These are phyloP conservation scores for Danaus chrysippus DNA, from an alignment of 2,888 invertebrate species.

Conservation along the genomic window DNA sequence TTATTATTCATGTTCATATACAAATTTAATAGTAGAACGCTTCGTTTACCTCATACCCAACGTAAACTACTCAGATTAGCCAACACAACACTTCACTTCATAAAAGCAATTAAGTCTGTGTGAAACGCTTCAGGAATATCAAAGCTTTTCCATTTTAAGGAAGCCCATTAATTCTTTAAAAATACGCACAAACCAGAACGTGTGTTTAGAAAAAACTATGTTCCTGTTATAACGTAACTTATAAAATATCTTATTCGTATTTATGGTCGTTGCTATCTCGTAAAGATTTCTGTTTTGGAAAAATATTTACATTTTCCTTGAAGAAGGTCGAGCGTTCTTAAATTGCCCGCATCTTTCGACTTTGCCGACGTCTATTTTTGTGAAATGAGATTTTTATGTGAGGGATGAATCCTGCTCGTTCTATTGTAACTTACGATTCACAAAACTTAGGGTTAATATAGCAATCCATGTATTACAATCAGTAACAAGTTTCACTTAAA, in stretches of 20 bases:
- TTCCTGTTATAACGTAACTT: neutral
- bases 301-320: conserved; percentile 10
- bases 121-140: no score
- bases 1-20: no score
- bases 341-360: conserved; percentile 19
- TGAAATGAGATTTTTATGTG: conserved; percentile 37
- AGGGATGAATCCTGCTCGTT: conserved; percentile 30
- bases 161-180: no score
- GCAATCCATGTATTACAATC: conserved; percentile 5
- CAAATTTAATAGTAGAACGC: no score
- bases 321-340: conserved; percentile 8
- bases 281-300: conserved; percentile 6
- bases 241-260: neutral
- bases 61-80: no score
- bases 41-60: no score
- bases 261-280: neutral
- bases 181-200: neutral
- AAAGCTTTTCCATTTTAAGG: no score
- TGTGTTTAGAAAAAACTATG: neutral
- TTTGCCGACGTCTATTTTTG: conserved; percentile 25
- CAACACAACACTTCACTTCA: no score
- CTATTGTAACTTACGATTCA: conserved; percentile 33
- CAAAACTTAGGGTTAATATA: conserved; percentile 21
- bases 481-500: conserved; percentile 4
- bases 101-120: no score